Evolutionary conservation across 1,140 invertebrate genomes (phyloP).

Genomic region (Chlorops oryzae): DNA sequence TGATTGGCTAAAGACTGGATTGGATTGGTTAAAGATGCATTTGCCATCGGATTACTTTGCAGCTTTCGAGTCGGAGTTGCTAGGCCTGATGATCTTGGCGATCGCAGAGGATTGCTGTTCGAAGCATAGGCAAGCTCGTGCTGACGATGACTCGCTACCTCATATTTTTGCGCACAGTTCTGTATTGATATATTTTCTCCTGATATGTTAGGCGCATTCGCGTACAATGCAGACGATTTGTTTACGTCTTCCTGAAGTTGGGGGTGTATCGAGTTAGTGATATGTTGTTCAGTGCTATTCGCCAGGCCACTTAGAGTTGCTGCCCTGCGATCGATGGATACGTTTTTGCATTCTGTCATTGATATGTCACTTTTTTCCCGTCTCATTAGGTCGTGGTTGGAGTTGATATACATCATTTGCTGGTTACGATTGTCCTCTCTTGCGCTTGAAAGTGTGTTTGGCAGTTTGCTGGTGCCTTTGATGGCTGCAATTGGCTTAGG

Average conservation of each 20-base stretch:
- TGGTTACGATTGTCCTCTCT: conserved; percentile 13
- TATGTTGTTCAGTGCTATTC: conserved; percentile 39
- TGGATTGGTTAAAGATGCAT: conserved; percentile 50
- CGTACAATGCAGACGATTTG: conserved; percentile 9
- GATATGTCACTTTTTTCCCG: conserved; percentile 44
- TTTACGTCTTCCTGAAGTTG: conserved; percentile 34
- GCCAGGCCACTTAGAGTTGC: not conserved
- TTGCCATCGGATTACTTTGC: no score
- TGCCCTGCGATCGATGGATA: conserved; percentile 18
- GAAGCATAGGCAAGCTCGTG: conserved; percentile 27
- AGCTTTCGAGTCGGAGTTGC: conserved; percentile 38
- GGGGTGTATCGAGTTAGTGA: conserved; percentile 22
- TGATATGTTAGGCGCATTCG: conserved; percentile 12
- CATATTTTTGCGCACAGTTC: conserved; percentile 25
- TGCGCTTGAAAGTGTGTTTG: conserved; percentile 39
- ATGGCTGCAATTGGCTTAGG: conserved; percentile 86
- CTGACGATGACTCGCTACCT: conserved; percentile 7
- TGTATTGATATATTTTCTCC: conserved; percentile 30
- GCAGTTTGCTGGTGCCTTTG: conserved; percentile 72
- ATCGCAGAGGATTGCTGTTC: conserved; percentile 30
- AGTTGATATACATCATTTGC: conserved; percentile 11
- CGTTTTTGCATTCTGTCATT: not conserved
- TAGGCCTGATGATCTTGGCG: conserved; percentile 12
- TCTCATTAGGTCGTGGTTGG: conserved; percentile 23
- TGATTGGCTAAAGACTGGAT: conserved; percentile 57